Evolutionary conservation across 2,888 invertebrate species (phyloP).

Genomic region (Agrenia bidenticulata): DNA sequence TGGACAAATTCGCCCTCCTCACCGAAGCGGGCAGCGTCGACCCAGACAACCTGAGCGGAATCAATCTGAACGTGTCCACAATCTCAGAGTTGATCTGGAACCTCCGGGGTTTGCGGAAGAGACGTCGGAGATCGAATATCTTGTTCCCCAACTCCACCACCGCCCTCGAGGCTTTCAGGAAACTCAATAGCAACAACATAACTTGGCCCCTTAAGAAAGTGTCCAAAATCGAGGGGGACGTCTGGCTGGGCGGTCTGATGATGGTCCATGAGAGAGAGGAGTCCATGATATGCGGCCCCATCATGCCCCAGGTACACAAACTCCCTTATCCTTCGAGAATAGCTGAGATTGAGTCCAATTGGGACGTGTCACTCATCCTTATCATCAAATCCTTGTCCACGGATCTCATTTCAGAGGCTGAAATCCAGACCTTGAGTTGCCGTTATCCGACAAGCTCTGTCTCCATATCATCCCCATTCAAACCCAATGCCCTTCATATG

Average conservation of each 20-base stretch:
- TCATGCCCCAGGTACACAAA: conserved; percentile 86
- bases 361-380: no score
- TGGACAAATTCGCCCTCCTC: conserved; percentile 42
- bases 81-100: conserved; percentile 50
- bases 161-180: not conserved
- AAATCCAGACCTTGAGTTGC: no score
- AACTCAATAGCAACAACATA: conserved; percentile 16
- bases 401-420: no score
- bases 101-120: conserved; percentile 41
- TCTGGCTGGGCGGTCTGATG: conserved; percentile 87
- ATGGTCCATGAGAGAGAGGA: conserved; percentile 93
- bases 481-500: no score
- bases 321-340: no score
- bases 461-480: no score
- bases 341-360: no score
- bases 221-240: conserved; percentile 82
- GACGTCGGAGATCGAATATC: conserved; percentile 32
- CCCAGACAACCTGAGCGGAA: conserved; percentile 24
- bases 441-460: no score
- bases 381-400: no score
- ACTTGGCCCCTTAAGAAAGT: conserved; percentile 79
- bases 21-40: conserved; percentile 26
- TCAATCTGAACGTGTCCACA: conserved; percentile 46
- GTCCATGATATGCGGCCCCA: conserved; percentile 81
- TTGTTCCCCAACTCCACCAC: not conserved